A percentile compares a stretch with the other conserved stretches of the same genome.
Conservation (phyloP, 2,113 vertebrate genomes). For the Prietella phreatophila region DNA sequence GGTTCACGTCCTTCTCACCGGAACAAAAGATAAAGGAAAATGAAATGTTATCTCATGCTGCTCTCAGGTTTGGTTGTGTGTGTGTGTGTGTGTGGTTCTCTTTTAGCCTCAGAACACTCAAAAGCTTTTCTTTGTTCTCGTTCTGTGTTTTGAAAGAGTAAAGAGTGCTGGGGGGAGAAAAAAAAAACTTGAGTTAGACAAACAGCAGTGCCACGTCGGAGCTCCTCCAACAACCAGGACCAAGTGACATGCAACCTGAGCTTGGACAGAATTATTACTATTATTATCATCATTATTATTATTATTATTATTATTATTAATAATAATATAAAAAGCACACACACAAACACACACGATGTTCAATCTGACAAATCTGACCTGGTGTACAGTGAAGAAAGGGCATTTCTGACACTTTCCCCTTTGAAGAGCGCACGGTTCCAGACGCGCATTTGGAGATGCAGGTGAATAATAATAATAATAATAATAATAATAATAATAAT, state of each 20-base stretch:
- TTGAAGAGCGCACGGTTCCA: not conserved
- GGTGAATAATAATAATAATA: not conserved
- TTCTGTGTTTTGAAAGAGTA: not conserved
- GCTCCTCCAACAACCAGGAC: not conserved
- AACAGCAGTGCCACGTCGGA: slow-evolving; percentile 25
- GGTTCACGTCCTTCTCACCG: not conserved
- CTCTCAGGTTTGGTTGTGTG: not conserved
- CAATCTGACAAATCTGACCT: not conserved
- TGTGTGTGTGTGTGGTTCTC: too few relatives aligned
- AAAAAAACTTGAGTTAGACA: not conserved
- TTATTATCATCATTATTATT: not conserved
- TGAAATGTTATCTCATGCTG: not conserved
- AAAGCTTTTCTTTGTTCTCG: not conserved
- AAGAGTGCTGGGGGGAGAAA: not conserved
- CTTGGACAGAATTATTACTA: not conserved
- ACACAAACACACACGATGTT: not conserved
- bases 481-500: not conserved
- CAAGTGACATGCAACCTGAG: not conserved
- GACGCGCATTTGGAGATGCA: not conserved
- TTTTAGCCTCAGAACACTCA: not conserved
- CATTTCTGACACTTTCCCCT: not conserved
- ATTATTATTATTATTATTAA: not conserved
- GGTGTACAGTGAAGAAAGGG: not conserved
- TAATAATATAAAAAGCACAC: too few relatives aligned
- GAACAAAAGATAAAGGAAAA: not conserved